Percentiles rank a stretch among this genome's conserved stretches.
Conservation (phyloP, 2,888 invertebrate genomes). For the Trisateles emortualis region DNA sequence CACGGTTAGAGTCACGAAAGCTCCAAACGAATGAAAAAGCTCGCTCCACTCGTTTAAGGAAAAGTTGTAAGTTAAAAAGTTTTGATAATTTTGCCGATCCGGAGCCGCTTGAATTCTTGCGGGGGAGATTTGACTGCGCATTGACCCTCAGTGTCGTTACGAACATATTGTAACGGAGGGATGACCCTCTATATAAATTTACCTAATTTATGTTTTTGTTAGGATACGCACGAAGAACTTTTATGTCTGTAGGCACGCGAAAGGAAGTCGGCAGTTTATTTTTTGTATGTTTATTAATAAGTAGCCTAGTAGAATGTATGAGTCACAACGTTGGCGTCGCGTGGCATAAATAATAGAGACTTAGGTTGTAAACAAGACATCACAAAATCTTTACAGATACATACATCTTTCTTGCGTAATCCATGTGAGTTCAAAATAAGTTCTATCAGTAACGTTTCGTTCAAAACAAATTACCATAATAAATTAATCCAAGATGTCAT, state of each 20-base stretch:
- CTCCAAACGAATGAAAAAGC: constrained; percentile 72
- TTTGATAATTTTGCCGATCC: constrained; percentile 82
- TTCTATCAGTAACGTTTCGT: no score
- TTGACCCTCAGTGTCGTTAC: constrained; percentile 81
- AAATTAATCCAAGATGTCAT: no score
- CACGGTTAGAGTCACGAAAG: constrained; percentile 58
- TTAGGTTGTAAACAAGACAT: constrained; percentile 65
- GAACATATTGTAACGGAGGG: constrained; percentile 84
- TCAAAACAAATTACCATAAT: no score
- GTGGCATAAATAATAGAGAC: constrained; percentile 70
- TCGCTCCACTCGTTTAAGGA: constrained; percentile 72
- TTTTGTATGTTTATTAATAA: constrained; percentile 79
- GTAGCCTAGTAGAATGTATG: constrained; percentile 65
- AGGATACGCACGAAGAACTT: constrained; percentile 84
- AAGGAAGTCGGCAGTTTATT: constrained; percentile 80
- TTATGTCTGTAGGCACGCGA: constrained; percentile 83
- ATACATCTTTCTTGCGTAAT: constrained; percentile 30
- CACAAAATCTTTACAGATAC: constrained; percentile 57
- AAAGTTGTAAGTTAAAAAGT: constrained; percentile 85
- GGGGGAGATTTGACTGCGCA: constrained; percentile 76
- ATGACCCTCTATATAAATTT: constrained; percentile 84
- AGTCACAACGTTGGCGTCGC: constrained; percentile 67
- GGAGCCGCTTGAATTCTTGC: constrained; percentile 69
- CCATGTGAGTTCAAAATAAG: constrained; percentile 40
- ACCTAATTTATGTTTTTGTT: constrained; percentile 85